A percentile compares a stretch with the other conserved stretches of the same genome.
Evolutionary conservation across 2,888 invertebrate genomes (phyloP).

Genomic region (Criorhina ranunculi): DNA sequence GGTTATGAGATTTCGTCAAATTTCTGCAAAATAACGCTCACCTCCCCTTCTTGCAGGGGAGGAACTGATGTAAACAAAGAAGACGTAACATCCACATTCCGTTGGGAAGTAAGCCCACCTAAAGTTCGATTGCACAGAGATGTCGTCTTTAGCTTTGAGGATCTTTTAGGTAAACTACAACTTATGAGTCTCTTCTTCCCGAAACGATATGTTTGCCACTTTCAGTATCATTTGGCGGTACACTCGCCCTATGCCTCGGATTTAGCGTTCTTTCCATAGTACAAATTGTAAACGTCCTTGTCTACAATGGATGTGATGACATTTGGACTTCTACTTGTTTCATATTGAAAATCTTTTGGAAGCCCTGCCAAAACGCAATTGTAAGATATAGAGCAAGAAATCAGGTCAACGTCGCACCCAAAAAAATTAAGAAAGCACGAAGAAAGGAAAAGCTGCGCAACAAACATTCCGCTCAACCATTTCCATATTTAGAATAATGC

Average conservation of each 20-base stretch:
- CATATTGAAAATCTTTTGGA: conserved; percentile 14
- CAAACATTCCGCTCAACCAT: conserved; percentile 18
- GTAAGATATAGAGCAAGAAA: conserved; percentile 22
- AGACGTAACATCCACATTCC: conserved; percentile 84
- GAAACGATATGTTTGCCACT: conserved; percentile 40
- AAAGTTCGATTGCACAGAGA: conserved; percentile 86
- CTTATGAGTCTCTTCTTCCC: not conserved
- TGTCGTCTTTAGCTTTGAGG: conserved; percentile 86
- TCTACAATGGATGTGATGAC: conserved; percentile 43
- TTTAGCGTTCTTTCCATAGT: conserved; percentile 85
- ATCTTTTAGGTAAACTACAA: conserved; percentile 85
- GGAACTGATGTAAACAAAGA: conserved; percentile 72
- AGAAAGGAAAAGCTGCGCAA: conserved; percentile 4
- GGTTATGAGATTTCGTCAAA: not conserved
- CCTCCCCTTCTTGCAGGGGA: conserved; percentile 35
- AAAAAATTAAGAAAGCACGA: not conserved
- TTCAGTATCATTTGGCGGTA: conserved; percentile 86
- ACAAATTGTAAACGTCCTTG: conserved; percentile 80
- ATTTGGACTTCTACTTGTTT: conserved; percentile 29
- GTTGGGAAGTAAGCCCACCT: conserved; percentile 86
- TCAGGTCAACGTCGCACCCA: conserved; percentile 18
- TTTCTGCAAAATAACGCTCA: not conserved
- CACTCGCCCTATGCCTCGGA: conserved; percentile 85
- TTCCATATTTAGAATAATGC: conserved; percentile 36
- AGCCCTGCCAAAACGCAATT: not conserved